These are phyloP conservation scores for Harpegnathos saltator DNA, from an alignment of 1,140 invertebrate genomes.

Conservation along the genomic window DNA sequence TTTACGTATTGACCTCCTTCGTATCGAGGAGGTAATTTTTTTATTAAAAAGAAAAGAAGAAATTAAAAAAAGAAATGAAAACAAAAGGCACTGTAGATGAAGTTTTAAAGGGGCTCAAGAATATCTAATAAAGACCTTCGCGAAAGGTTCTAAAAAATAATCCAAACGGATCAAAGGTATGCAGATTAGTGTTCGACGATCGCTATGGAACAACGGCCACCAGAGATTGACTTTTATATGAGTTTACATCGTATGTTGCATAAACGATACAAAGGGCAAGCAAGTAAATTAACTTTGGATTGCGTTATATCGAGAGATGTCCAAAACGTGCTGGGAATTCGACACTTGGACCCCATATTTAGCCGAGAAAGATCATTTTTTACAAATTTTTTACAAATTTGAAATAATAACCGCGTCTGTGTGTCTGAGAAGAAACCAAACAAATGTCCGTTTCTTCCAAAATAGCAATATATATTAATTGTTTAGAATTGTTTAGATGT, in stretches of 20 bases:
- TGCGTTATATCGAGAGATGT: not conserved
- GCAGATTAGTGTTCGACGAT: constrained; percentile 28
- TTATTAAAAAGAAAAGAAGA: too few species aligned
- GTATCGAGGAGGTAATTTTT: too few species aligned
- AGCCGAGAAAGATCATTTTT: not conserved
- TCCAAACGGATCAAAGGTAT: constrained; percentile 39
- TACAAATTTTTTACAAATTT: not conserved
- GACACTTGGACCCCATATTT: not conserved
- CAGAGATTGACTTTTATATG: constrained; percentile 59
- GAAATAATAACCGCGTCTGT: not conserved
- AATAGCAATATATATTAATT: not conserved
- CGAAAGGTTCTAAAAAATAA: constrained; percentile 11
- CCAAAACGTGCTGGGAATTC: not conserved
- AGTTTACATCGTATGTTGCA: constrained; percentile 39
- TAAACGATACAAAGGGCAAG: constrained; percentile 36
- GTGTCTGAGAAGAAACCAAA: not conserved
- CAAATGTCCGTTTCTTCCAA: not conserved
- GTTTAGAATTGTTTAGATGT: not conserved
- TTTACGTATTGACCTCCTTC: too few species aligned
- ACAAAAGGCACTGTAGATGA: not conserved
- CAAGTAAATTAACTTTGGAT: constrained; percentile 37
- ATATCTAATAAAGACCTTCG: not conserved
- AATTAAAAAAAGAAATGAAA: not conserved
- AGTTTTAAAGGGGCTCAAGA: not conserved
- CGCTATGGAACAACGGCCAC: constrained; percentile 12